phyloP scores from a whole-genome alignment of 2,888 invertebrate species.

The Patella ulyssiponensis region DNA sequence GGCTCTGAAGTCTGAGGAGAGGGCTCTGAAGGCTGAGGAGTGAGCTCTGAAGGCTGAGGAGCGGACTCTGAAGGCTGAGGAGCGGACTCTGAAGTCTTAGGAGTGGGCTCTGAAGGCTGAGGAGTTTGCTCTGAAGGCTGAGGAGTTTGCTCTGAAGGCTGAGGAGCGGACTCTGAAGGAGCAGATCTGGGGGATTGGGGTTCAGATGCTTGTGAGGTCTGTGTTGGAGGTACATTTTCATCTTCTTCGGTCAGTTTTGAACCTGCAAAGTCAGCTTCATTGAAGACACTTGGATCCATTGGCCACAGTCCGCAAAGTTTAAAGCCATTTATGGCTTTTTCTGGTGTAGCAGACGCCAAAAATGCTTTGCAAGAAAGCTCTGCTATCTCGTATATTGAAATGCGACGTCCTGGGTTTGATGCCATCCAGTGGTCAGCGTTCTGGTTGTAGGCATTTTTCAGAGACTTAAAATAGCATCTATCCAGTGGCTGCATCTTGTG shows the following conservation, averaged over 20 bases:
- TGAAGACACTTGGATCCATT: slow-evolving; percentile 8
- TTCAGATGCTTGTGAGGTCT: no score
- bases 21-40: no score
- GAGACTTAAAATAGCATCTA: slow-evolving; percentile 43
- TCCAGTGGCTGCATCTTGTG: slow-evolving; percentile 57
- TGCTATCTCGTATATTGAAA: slow-evolving; percentile 39
- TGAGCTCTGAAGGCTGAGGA: no score
- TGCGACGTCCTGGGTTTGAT: slow-evolving; percentile 36
- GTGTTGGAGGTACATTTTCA: neutral
- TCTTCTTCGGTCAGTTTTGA: slow-evolving; percentile 7
- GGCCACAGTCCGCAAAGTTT: slow-evolving; percentile 23
- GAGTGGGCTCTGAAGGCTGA: neutral
- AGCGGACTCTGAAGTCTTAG: neutral
- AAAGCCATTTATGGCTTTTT: slow-evolving; percentile 23
- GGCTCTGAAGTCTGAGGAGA: no score
- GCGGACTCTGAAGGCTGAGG: no score
- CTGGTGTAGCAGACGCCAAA: slow-evolving; percentile 22
- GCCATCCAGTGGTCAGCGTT: slow-evolving; percentile 35
- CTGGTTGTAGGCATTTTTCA: slow-evolving; percentile 43
- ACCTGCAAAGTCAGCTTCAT: slow-evolving; percentile 9
- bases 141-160: neutral
- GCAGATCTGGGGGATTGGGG: neutral
- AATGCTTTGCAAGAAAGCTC: slow-evolving; percentile 41
- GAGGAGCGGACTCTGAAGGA: neutral
- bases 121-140: neutral